Base-by-base conservation (phyloP, 2,888 invertebrate species). In the Campoplex nolae region DNA sequence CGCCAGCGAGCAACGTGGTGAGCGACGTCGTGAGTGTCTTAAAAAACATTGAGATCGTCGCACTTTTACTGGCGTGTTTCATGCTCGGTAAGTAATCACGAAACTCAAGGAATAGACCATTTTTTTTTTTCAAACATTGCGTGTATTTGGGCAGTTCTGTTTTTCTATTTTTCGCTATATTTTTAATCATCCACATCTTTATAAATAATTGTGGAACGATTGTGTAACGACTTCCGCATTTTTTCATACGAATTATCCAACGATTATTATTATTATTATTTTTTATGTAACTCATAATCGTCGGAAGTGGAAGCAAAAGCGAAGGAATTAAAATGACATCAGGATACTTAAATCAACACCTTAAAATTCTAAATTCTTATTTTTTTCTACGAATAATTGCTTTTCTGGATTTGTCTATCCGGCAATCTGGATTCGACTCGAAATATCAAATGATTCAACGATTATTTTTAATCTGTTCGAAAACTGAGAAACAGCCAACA, bases 21-120 rank as follows among this genome's bases (percentile, higher is more conserved):
- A 95, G 96, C 42, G 97, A 97, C 93, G 96, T 97, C 68, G 95
- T 97, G 87, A 94, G 95, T 18, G 97, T 97, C 56, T 95, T 97
- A 87, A 96, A 95, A 88, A 97, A 97, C 92, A 92, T 97, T 42
- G 97, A 97, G 94, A 95, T 97, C 83, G 96, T 97, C 11, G 96
- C 97, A 18, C 95, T 97, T n/a, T 96, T 97, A 89, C 95, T 96
- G 38, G 97, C 97, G 7, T 96, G 97, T 91, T 96, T 97, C 88
- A 95, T 97, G 89, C 95, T 97, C 93, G 97, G 97, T 97, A 94
- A 95, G 95, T 83, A 71, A 23, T 51, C 16, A 1, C 1, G 18
- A n/a, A 48, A n/a, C 3, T 28, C 28, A 3, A 23, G 23, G 8
- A 16, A 16, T 32, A 38, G 76, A 70, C 6, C 6, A 8, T 9